phyloP scores from a whole-genome alignment of 1,140 invertebrate species.

The Chlorops oryzae region DNA sequence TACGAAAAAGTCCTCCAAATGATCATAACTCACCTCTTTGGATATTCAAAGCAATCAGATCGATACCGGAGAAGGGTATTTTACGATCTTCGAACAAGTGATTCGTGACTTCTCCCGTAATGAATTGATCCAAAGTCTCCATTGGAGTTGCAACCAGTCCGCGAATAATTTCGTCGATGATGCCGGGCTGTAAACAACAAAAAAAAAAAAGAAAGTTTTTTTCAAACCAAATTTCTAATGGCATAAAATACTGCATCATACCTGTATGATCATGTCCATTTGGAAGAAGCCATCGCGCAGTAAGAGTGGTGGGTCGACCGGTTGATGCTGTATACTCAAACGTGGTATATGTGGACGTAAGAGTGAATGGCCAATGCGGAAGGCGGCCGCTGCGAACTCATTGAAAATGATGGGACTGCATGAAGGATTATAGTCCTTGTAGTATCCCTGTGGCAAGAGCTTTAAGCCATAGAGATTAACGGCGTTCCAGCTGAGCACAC shows the following conservation, averaged over 20 bases:
- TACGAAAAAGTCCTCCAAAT: slow-evolving; percentile 21
- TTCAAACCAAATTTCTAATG: neutral
- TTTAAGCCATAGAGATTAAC: slow-evolving; percentile 82
- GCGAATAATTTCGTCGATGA: slow-evolving; percentile 80
- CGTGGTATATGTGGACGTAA: slow-evolving; percentile 84
- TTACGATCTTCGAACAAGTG: slow-evolving; percentile 85
- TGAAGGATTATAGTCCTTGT: slow-evolving; percentile 85
- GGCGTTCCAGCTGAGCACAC: slow-evolving; percentile 87
- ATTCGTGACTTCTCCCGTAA: slow-evolving; percentile 90
- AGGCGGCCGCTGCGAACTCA: slow-evolving; percentile 91
- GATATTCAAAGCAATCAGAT: slow-evolving; percentile 77
- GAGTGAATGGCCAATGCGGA: slow-evolving; percentile 89
- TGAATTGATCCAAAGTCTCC: slow-evolving; percentile 90
- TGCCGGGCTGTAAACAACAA: slow-evolving; percentile 54
- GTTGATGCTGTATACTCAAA: slow-evolving; percentile 72
- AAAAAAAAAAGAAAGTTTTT: slow-evolving; percentile 1
- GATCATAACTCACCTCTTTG: slow-evolving; percentile 53
- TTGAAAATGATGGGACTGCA: slow-evolving; percentile 89
- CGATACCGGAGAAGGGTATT: slow-evolving; percentile 79
- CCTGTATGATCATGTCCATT: slow-evolving; percentile 56
- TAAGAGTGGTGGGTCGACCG: slow-evolving; percentile 73
- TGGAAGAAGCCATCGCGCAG: slow-evolving; percentile 93
- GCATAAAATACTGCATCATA: neutral
- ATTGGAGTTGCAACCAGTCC: slow-evolving; percentile 85
- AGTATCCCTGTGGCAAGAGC: slow-evolving; percentile 79